Percentiles rank a stretch among this genome's conserved stretches.
These are phyloP conservation scores for Typhlomys cinereus DNA, from an alignment of 2,113 vertebrate genomes.

Conservation along the genomic window DNA sequence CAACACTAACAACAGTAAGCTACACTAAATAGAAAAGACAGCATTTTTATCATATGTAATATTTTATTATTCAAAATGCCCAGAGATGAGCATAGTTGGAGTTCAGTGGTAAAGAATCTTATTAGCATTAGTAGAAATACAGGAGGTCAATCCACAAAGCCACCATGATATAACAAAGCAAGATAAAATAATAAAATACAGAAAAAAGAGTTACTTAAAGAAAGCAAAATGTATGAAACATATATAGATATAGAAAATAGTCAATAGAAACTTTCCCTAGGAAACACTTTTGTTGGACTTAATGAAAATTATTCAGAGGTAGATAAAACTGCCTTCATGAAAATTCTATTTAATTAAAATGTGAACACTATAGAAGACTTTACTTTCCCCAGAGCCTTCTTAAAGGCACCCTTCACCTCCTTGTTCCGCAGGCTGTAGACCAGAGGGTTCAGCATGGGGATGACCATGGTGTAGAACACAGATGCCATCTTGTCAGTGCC, in stretches of 20 bases:
- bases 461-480: conserved; percentile 2
- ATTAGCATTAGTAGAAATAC: neutral
- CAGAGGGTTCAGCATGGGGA: conserved; percentile 58
- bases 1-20: neutral
- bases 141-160: neutral
- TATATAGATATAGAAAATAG: neutral
- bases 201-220: neutral
- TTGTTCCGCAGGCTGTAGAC: conserved; percentile 56
- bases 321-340: neutral
- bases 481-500: conserved; percentile 38
- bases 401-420: conserved; percentile 63
- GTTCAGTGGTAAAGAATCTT: neutral
- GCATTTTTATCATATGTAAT: neutral
- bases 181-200: neutral
- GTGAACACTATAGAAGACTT: neutral
- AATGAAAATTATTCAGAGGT: neutral
- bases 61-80: no score
- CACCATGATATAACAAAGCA: neutral
- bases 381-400: conserved; percentile 40
- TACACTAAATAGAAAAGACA: neutral
- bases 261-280: neutral
- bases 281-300: neutral
- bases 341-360: conserved; percentile 23
- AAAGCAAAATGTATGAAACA: neutral
- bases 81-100: neutral